Conservation (phyloP, 1,140 invertebrate species). For the Druon quercuslanigerum region DNA sequence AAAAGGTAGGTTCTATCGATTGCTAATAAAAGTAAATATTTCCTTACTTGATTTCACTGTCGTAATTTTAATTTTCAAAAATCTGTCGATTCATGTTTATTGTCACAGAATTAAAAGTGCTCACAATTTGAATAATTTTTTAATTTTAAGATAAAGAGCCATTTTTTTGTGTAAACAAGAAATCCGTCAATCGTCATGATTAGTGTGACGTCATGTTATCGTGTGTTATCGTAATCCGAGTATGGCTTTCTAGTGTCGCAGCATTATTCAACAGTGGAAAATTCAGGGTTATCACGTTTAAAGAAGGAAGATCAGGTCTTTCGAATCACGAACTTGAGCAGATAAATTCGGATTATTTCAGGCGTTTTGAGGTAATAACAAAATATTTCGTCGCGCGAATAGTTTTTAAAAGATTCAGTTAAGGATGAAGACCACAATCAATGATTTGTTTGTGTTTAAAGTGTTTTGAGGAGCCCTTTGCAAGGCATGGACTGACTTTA, state of each 20-base stretch:
- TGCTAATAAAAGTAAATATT: no score
- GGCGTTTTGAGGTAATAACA: background rate
- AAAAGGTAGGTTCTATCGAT: no score
- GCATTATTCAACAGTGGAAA: background rate
- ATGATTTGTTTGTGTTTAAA: background rate
- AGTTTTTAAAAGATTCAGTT: background rate
- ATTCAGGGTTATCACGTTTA: background rate
- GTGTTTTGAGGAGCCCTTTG: background rate
- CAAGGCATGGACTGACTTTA: no score
- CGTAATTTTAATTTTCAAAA: no score
- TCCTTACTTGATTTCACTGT: no score
- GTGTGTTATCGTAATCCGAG: background rate
- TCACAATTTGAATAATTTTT: background rate
- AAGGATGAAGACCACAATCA: conserved; percentile 3
- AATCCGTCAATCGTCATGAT: conserved; percentile 22
- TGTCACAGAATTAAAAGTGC: no score
- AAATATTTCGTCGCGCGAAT: background rate
- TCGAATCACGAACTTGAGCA: background rate
- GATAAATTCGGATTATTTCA: background rate
- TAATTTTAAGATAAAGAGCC: background rate
- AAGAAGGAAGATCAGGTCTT: conserved; percentile 3
- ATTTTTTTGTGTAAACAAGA: conserved; percentile 16
- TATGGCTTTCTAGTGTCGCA: background rate
- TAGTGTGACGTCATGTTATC: background rate
- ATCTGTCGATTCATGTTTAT: no score